Conservation (phyloP, 2,888 invertebrate species). For the Baccha elongata region DNA sequence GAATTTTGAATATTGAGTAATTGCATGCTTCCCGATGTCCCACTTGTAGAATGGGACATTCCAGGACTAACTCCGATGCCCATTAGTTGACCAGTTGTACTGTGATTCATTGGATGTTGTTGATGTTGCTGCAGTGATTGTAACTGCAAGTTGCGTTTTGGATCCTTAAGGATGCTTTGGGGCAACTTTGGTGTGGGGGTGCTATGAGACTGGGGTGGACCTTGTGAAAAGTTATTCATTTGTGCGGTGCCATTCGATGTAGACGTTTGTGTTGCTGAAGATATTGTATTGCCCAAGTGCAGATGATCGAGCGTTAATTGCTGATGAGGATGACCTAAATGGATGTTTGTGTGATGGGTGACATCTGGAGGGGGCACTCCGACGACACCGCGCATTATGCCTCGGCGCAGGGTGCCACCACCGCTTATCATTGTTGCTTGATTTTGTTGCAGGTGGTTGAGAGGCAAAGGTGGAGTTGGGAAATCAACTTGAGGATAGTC, state of each 20-base stretch:
- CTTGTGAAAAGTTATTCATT: constrained; percentile 74
- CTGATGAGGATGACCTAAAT: constrained; percentile 73
- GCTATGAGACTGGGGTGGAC: constrained; percentile 72
- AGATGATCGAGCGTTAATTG: constrained; percentile 79
- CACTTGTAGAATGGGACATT: constrained; percentile 76
- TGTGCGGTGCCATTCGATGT: constrained; percentile 78
- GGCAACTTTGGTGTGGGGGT: constrained; percentile 83
- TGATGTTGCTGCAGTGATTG: constrained; percentile 81
- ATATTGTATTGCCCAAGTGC: constrained; percentile 80
- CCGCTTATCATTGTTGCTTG: constrained; percentile 78
- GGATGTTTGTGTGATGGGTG: constrained; percentile 80
- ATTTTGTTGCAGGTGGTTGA: constrained; percentile 79
- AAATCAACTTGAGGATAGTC: constrained; percentile 82
- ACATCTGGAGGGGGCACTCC: constrained; percentile 82
- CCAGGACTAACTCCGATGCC: constrained; percentile 59
- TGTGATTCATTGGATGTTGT: constrained; percentile 77
- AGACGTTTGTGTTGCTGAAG: constrained; percentile 79
- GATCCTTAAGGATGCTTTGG: constrained; percentile 86
- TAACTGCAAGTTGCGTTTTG: constrained; percentile 85
- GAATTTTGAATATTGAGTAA: constrained; percentile 85
- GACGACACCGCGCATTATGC: constrained; percentile 80
- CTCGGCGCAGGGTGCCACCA: constrained; percentile 80
- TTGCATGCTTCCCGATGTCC: constrained; percentile 83
- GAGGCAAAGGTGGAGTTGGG: constrained; percentile 78
- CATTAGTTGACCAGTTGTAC: constrained; percentile 63